Evolutionary conservation across 1,140 invertebrate genomes (phyloP).

Genomic region (Pogonognathellus flavescens): DNA sequence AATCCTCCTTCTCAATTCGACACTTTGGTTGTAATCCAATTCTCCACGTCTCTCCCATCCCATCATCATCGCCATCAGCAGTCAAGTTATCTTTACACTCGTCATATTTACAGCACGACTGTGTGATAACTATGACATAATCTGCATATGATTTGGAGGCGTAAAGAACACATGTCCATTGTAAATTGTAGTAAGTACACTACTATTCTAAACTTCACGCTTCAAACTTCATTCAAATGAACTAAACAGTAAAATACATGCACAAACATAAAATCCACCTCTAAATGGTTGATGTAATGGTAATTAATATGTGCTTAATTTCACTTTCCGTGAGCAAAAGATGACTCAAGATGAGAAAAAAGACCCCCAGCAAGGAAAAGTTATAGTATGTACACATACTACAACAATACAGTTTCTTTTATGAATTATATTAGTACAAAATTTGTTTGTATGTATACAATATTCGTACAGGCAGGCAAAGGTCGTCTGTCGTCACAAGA

Average conservation of each 20-base stretch:
- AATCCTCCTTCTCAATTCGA: too few species aligned
- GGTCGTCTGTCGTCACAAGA: slow-evolving; percentile 7
- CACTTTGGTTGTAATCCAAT: too few species aligned
- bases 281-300: not conserved
- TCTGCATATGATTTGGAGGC: too few species aligned
- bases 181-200: too few species aligned
- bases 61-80: too few species aligned
- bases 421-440: too few species aligned
- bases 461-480: not conserved
- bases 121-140: too few species aligned
- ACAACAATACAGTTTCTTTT: too few species aligned
- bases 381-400: not conserved
- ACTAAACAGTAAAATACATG: not conserved
- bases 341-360: not conserved
- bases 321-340: not conserved
- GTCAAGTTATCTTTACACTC: too few species aligned
- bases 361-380: slow-evolving; percentile 22
- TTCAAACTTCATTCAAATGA: not conserved
- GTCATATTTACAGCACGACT: too few species aligned
- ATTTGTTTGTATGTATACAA: not conserved
- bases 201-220: not conserved
- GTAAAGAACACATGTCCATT: too few species aligned
- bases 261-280: not conserved
- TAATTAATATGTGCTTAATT: slow-evolving; percentile 1
- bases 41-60: too few species aligned